phyloP scores from a whole-genome alignment of 2,113 vertebrate genomes.

The Pelodiscus sinensis region DNA sequence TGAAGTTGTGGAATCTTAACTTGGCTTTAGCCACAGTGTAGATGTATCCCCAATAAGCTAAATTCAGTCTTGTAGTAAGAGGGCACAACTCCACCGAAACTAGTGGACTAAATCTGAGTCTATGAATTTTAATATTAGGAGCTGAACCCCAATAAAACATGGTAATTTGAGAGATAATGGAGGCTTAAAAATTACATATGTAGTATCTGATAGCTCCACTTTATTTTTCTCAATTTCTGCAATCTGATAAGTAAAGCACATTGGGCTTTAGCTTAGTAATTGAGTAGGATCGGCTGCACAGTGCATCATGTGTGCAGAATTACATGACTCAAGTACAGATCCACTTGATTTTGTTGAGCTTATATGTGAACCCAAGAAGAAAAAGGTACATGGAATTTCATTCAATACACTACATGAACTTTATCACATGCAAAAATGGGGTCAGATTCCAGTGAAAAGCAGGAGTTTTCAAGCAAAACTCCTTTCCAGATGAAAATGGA shows the following conservation, averaged over 20 bases:
- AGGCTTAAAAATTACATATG: background rate
- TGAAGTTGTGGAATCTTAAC: too few relatives aligned
- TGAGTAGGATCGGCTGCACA: too few relatives aligned
- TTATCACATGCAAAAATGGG: background rate
- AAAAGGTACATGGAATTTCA: background rate
- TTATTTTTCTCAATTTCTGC: background rate
- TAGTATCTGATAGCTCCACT: background rate
- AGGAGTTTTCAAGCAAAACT: background rate
- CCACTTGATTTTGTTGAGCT: background rate
- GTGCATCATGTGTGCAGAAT: background rate
- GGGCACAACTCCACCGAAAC: background rate
- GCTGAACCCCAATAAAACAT: background rate
- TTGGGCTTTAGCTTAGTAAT: background rate
- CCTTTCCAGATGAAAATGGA: background rate
- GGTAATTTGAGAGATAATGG: background rate
- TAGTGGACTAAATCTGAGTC: background rate
- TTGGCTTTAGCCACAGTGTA: too few relatives aligned
- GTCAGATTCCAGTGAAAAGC: background rate
- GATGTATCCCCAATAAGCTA: background rate
- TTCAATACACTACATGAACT: background rate
- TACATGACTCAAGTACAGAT: background rate
- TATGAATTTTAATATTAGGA: background rate
- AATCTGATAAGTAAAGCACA: background rate
- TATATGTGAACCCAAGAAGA: background rate
- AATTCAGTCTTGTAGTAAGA: background rate